phyloP scores from a whole-genome alignment of 2,888 invertebrate genomes.

The Allygus modestus region DNA sequence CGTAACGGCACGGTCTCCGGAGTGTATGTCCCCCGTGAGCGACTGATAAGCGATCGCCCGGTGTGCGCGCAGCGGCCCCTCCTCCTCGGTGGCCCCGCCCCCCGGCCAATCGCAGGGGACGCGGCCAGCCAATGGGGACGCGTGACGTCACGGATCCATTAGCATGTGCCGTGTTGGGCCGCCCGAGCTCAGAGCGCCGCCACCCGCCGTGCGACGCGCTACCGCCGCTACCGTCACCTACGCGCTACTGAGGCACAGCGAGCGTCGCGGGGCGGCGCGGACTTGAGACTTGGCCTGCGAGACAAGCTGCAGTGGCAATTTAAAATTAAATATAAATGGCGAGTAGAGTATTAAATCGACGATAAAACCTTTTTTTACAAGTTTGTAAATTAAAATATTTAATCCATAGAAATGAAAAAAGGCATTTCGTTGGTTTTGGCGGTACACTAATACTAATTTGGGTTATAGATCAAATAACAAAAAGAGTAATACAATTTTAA shows the following conservation, averaged over 20 bases:
- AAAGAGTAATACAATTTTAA: too few species aligned
- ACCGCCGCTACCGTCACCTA: conserved; percentile 64
- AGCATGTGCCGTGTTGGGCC: conserved; percentile 68
- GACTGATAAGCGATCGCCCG: conserved; percentile 67
- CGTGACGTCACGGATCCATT: conserved; percentile 69
- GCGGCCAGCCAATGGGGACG: conserved; percentile 63
- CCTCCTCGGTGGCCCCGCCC: conserved; percentile 68
- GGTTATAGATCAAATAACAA: too few species aligned
- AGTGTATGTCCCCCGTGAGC: conserved; percentile 73
- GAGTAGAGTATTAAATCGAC: too few species aligned
- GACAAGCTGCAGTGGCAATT: background rate
- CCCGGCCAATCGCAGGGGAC: conserved; percentile 73
- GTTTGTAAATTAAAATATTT: too few species aligned
- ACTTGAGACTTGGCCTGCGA: background rate
- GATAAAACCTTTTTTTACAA: too few species aligned
- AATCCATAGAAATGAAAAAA: too few species aligned
- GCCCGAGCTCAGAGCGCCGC: conserved; percentile 57
- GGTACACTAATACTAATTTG: too few species aligned
- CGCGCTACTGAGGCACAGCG: background rate
- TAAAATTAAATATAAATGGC: too few species aligned
- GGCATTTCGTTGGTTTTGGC: too few species aligned
- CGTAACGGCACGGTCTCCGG: conserved; percentile 64
- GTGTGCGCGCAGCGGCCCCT: conserved; percentile 74
- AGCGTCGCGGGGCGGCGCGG: conserved; percentile 18
- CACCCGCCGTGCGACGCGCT: conserved; percentile 61